A percentile compares a stretch with the other conserved stretches of the same genome.
phyloP scores from a whole-genome alignment of 2,888 invertebrate genomes.

The Euzetes globulus region DNA sequence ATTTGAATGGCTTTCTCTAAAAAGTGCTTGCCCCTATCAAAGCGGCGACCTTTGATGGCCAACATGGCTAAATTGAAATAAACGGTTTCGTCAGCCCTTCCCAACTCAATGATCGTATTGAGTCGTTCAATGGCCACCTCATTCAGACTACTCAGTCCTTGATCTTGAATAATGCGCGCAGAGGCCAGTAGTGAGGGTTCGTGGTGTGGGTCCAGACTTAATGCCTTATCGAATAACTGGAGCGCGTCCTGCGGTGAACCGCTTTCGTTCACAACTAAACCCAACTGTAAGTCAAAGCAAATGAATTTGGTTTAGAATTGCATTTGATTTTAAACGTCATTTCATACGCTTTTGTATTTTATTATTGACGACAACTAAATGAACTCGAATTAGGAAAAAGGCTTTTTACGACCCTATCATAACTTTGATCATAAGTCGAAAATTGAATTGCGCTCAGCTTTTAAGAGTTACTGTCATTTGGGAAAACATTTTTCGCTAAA shows the following conservation, averaged over 20 bases:
- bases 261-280: conserved; percentile 17
- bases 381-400: too few relatives aligned
- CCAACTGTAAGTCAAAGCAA: conserved; percentile 8
- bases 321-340: too few relatives aligned
- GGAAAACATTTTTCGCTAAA: background rate
- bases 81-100: conserved; percentile 45
- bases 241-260: conserved; percentile 44
- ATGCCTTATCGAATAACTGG: conserved; percentile 45
- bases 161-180: conserved; percentile 43
- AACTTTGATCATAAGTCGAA: background rate
- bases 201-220: conserved; percentile 46
- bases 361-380: too few relatives aligned
- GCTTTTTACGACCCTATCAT: too few relatives aligned
- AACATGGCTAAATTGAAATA: conserved; percentile 48
- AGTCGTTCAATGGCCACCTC: conserved; percentile 34
- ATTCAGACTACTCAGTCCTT: conserved; percentile 33
- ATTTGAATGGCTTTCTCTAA: conserved; percentile 44
- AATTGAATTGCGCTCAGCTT: background rate
- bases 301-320: too few relatives aligned
- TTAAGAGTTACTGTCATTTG: background rate
- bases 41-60: conserved; percentile 46
- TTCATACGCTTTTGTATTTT: too few relatives aligned
- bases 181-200: conserved; percentile 42
- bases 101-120: conserved; percentile 38
- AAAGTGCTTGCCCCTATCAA: conserved; percentile 44